Evolutionary conservation across 2,888 invertebrate genomes (phyloP), one percentile per base, ranked within the genome.

Genomic region (Eupithecia exiguata): DNA sequence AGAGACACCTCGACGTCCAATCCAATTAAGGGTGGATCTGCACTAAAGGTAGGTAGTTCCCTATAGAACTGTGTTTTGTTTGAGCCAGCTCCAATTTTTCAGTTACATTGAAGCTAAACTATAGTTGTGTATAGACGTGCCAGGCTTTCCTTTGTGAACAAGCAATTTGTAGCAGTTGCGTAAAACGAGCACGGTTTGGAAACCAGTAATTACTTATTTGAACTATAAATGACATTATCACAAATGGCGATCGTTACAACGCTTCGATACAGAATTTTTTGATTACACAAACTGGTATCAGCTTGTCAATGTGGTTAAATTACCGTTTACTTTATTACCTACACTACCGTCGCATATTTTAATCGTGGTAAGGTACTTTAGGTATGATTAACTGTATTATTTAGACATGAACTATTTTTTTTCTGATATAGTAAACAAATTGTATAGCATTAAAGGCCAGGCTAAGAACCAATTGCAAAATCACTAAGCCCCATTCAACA

Each of bases 21-120:
- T 85, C 84, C 84, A 86, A 87, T 87, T 87, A 87, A 78, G 81
- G 77, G 76, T 80, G 79, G 83, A 82, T 84, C 83, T 83, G 83
- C 83, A 78, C 81, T 80, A 58, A 69, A 70, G 72, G 61, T 61
- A 67, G 21, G 66, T 21, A 65, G 35, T 18, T 65, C n/a, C n/a
- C n/a, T 68, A 62, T 61, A 69, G 66, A 25, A 66, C 58, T 67
- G 38, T 58, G 53, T 71, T 67, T 58, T 67, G 58, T 67, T 67
- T n/a, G 66, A 71, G 67, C 43, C 12, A 66, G 53, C 21, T 63
- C n/a, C 35, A 63, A n/a, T 40, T 63, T 63, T n/a, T 68, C n/a
- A 53, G 38, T 72, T 49, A 36, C 40, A 72, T 49, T 25, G 18
- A 72, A 49, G 30, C 30, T 30, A 30, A n/a, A n/a, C n/a, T n/a